phyloP scores from a whole-genome alignment of 1,140 invertebrate species.

The Drosophila ambigua region DNA sequence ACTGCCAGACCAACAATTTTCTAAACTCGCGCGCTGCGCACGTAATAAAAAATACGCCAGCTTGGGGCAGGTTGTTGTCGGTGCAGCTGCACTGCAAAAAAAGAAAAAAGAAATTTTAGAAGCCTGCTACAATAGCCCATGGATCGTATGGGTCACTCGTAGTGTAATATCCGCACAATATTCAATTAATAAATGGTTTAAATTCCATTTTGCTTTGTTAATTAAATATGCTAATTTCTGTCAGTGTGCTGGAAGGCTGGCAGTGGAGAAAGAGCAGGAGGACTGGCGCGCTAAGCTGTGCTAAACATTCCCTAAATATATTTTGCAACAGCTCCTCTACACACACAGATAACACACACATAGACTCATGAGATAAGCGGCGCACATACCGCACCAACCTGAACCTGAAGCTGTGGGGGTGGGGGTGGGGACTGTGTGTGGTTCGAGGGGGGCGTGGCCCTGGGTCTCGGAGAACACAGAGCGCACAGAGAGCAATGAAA shows the following conservation, averaged over 20 bases:
- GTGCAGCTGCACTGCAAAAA: not conserved
- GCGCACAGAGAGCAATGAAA: constrained; percentile 68
- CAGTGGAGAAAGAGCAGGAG: constrained; percentile 18
- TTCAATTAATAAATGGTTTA: too few relatives aligned
- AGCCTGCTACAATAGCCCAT: too few relatives aligned
- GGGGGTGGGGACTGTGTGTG: not conserved
- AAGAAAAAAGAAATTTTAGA: not conserved
- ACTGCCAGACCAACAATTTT: constrained; percentile 75
- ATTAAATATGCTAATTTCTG: not conserved
- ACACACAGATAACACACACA: constrained; percentile 30
- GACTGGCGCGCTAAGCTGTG: constrained; percentile 73
- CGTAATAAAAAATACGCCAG: constrained; percentile 54
- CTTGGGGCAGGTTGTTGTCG: constrained; percentile 15
- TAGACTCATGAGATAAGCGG: constrained; percentile 58
- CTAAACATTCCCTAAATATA: constrained; percentile 81
- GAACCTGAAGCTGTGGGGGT: constrained; percentile 37
- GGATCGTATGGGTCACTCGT: not conserved
- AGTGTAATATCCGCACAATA: too few relatives aligned
- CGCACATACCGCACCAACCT: constrained; percentile 56
- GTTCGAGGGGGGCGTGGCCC: constrained; percentile 8
- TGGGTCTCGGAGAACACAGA: constrained; percentile 18
- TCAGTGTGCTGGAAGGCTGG: not conserved
- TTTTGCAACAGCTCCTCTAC: constrained; percentile 73
- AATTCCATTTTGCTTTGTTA: too few relatives aligned
- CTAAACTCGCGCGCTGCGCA: constrained; percentile 69